Evolutionary conservation across 2,797 vertebrate genomes (phyloP).

Genomic region (Sebastes baramenuke): DNA sequence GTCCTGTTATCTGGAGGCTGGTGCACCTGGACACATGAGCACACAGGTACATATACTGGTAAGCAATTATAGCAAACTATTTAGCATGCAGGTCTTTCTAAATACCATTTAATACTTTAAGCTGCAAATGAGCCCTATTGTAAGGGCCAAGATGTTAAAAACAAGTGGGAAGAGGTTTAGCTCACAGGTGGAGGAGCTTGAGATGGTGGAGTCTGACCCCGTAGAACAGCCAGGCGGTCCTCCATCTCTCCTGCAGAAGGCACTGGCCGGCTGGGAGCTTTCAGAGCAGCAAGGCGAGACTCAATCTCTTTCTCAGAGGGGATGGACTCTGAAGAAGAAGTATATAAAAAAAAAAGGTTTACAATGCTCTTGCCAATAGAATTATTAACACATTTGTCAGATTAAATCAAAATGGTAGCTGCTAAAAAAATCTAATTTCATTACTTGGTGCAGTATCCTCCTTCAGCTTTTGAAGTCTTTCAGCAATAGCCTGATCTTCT

Average conservation of each 20-base stretch:
- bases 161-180: neutral
- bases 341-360: neutral
- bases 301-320: constrained; percentile 92
- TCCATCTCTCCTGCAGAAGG: constrained; percentile 90
- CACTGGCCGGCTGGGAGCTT: constrained; percentile 77
- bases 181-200: constrained; percentile 83
- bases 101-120: neutral
- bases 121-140: neutral
- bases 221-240: constrained; percentile 88
- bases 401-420: neutral
- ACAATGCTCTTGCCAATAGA: neutral
- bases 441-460: constrained; percentile 90
- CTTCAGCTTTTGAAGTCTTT: constrained; percentile 91
- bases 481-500: constrained; percentile 90
- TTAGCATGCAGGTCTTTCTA: neutral
- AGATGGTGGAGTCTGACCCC: constrained; percentile 83
- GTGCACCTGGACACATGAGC: constrained; percentile 81
- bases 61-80: neutral
- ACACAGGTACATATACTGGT: constrained; percentile 16
- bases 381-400: neutral
- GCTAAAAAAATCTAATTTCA: neutral
- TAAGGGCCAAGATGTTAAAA: neutral
- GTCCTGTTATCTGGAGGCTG: constrained; percentile 86
- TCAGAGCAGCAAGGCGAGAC: constrained; percentile 90
- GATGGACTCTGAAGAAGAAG: constrained; percentile 82